A percentile compares a stretch with the other conserved stretches of the same genome.
Evolutionary conservation across 2,888 invertebrate genomes (phyloP).

Genomic region (Nesidiocoris tenuis): DNA sequence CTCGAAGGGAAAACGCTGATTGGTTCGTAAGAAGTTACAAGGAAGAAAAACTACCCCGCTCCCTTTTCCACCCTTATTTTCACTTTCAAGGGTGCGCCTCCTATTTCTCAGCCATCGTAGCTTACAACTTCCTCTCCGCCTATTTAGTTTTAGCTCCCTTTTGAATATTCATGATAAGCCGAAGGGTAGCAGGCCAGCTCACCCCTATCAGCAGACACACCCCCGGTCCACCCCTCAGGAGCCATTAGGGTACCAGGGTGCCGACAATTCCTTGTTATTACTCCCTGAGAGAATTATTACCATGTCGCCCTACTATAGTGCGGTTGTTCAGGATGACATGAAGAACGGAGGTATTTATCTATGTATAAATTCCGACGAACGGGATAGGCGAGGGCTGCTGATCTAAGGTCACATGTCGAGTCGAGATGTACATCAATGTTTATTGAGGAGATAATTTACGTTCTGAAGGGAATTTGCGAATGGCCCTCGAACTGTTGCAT

Average conservation of each 20-base stretch:
- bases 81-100: neutral
- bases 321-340: too few relatives aligned
- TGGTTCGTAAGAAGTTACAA: constrained; percentile 26
- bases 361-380: too few relatives aligned
- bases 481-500: too few relatives aligned
- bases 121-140: neutral
- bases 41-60: neutral
- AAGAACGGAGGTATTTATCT: too few relatives aligned
- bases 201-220: too few relatives aligned
- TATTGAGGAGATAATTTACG: too few relatives aligned
- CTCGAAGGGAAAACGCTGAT: constrained; percentile 26
- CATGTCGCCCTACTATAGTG: neutral
- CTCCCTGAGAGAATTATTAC: constrained; percentile 25
- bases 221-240: too few relatives aligned
- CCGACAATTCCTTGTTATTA: constrained; percentile 32
- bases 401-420: too few relatives aligned
- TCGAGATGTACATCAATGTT: too few relatives aligned
- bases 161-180: constrained; percentile 26
- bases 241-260: constrained; percentile 28
- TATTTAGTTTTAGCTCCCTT: neutral
- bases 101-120: neutral
- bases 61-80: neutral
- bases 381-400: too few relatives aligned
- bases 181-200: too few relatives aligned
- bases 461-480: too few relatives aligned